phyloP scores from a whole-genome alignment of 2,888 invertebrate genomes.

The Lepetodrilus schrolli region DNA sequence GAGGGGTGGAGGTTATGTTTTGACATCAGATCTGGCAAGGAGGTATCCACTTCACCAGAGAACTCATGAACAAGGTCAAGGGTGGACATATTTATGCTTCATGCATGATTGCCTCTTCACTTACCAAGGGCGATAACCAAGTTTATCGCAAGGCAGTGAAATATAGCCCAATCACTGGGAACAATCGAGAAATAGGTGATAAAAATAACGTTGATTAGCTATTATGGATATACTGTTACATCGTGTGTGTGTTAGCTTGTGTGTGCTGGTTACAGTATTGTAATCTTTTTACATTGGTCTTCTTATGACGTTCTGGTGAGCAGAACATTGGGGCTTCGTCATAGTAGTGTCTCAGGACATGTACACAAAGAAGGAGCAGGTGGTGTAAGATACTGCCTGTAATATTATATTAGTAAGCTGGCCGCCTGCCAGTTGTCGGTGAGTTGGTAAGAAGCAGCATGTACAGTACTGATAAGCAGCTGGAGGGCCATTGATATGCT shows the following conservation, averaged over 20 bases:
- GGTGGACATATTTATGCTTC: background rate
- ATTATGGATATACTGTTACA: background rate
- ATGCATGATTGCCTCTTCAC: slow-evolving; percentile 18
- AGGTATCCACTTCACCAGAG: no score
- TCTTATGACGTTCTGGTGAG: no score
- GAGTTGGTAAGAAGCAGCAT: background rate
- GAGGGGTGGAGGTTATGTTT: no score
- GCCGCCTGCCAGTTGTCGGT: background rate
- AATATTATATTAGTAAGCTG: slow-evolving; percentile 26
- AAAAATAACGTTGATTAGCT: background rate
- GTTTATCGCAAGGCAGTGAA: slow-evolving; percentile 1
- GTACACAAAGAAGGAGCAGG: slow-evolving; percentile 11
- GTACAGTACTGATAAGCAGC: background rate
- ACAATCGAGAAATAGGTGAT: background rate
- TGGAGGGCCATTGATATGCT: slow-evolving; percentile 1
- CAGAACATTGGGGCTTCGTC: no score
- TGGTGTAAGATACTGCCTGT: slow-evolving; percentile 11
- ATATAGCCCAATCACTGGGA: no score
- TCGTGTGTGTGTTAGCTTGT: background rate
- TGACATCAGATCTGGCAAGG: no score
- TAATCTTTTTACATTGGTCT: background rate
- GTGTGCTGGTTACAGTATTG: background rate
- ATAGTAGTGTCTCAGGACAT: background rate
- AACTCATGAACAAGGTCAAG: slow-evolving; percentile 9
- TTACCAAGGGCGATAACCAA: background rate